These are phyloP conservation scores for Arrhamphus sclerolepis DNA, from an alignment of 2,797 vertebrate species.

Conservation along the genomic window DNA sequence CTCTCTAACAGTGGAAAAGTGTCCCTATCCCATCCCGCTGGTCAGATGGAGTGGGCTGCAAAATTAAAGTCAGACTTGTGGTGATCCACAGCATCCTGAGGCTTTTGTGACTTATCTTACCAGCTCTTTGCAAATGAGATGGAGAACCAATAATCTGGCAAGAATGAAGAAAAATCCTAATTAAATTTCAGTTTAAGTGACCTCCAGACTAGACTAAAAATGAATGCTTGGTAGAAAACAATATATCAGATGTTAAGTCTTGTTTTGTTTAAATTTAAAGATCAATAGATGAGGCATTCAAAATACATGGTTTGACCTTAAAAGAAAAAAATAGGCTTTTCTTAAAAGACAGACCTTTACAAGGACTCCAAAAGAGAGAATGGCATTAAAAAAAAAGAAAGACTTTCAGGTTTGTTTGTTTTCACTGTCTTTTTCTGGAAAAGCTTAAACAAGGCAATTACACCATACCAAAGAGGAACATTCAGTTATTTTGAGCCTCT, in stretches of 20 bases:
- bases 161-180: slow-evolving; percentile 59
- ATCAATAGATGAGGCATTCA: slow-evolving; percentile 23
- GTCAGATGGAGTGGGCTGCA: slow-evolving; percentile 55
- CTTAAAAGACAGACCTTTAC: slow-evolving; percentile 1
- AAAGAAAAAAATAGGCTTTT: slow-evolving; percentile 20
- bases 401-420: slow-evolving; percentile 22
- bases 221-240: slow-evolving; percentile 34
- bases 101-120: slow-evolving; percentile 68
- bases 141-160: slow-evolving; percentile 60
- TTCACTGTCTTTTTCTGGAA: slow-evolving; percentile 30
- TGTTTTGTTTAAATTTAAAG: slow-evolving; percentile 44
- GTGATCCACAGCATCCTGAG: slow-evolving; percentile 74
- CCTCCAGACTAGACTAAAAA: slow-evolving; percentile 46
- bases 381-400: slow-evolving; percentile 5
- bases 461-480: slow-evolving; percentile 25
- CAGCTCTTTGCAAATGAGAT: slow-evolving; percentile 55
- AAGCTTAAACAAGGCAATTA: slow-evolving; percentile 30
- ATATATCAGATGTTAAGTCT: slow-evolving; percentile 18
- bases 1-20: slow-evolving; percentile 50
- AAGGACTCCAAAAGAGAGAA: not conserved
- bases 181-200: slow-evolving; percentile 57
- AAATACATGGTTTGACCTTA: slow-evolving; percentile 32
- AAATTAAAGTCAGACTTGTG: slow-evolving; percentile 69
- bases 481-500: slow-evolving; percentile 33
- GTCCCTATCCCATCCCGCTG: slow-evolving; percentile 56